Percentiles rank a stretch among this genome's conserved stretches.
These are phyloP conservation scores for Drosophila nr. perissopoda DNA, from an alignment of 2,888 invertebrate genomes.

Conservation along the genomic window DNA sequence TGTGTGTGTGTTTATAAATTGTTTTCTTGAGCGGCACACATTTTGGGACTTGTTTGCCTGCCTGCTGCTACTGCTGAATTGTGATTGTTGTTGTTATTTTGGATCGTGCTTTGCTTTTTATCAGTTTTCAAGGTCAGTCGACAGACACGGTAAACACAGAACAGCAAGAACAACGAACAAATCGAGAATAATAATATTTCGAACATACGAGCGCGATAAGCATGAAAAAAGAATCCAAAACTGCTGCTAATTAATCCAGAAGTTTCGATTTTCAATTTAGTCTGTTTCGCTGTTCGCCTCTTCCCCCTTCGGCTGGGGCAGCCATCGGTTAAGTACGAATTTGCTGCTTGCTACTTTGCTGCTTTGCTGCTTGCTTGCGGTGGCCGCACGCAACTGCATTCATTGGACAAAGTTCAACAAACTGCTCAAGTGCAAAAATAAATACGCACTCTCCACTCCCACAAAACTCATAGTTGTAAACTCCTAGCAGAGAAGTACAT, in stretches of 20 bases:
- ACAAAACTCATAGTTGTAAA: not conserved
- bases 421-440: slow-evolving; percentile 35
- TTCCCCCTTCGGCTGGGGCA: not conserved
- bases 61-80: slow-evolving; percentile 5
- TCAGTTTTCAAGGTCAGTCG: slow-evolving; percentile 55
- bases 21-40: slow-evolving; percentile 44
- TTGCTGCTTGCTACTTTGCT: not conserved
- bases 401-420: slow-evolving; percentile 30
- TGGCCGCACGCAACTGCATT: slow-evolving; percentile 14
- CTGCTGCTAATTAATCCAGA: slow-evolving; percentile 7
- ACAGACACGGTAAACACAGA: slow-evolving; percentile 1
- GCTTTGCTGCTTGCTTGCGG: not conserved
- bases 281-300: not conserved
- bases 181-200: slow-evolving; percentile 14
- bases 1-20: slow-evolving; percentile 26
- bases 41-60: slow-evolving; percentile 49
- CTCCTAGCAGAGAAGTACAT: not conserved
- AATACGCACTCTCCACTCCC: slow-evolving; percentile 18
- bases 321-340: slow-evolving; percentile 6
- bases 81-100: slow-evolving; percentile 16
- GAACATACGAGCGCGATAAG: slow-evolving; percentile 30
- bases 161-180: slow-evolving; percentile 7
- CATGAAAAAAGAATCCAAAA: slow-evolving; percentile 31
- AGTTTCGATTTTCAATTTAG: slow-evolving; percentile 25
- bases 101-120: slow-evolving; percentile 46